Conservation (phyloP, 2,797 vertebrate genomes). For the Sylvia borin region DNA sequence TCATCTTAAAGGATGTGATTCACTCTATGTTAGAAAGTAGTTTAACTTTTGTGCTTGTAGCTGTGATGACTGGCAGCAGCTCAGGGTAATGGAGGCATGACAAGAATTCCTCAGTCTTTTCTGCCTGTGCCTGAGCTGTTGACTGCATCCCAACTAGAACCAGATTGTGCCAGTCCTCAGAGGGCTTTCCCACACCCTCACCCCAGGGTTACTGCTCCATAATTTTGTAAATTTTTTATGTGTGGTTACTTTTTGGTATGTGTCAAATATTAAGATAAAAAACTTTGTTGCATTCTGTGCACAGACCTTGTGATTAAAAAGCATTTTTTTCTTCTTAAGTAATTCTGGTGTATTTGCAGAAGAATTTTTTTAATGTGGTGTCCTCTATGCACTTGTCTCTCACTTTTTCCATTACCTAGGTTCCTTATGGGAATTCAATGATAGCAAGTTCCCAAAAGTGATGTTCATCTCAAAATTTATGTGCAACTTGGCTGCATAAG, state of each 20-base stretch:
- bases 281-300: neutral
- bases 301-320: neutral
- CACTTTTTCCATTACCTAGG: constrained; percentile 32
- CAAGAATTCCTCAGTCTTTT: neutral
- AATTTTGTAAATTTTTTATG: neutral
- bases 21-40: neutral
- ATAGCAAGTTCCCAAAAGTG: neutral
- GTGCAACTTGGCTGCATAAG: neutral
- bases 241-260: neutral
- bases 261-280: neutral
- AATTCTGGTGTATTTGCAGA: neutral
- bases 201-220: too few relatives aligned
- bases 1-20: neutral
- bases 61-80: neutral
- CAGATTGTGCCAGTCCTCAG: neutral
- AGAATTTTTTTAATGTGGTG: neutral
- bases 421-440: neutral
- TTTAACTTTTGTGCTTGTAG: neutral
- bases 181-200: neutral
- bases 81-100: neutral
- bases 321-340: neutral
- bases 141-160: neutral
- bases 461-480: neutral
- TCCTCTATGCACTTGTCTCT: neutral
- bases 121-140: neutral